phyloP scores from a whole-genome alignment of 2,888 invertebrate species.

The Ochlodes sylvanus region DNA sequence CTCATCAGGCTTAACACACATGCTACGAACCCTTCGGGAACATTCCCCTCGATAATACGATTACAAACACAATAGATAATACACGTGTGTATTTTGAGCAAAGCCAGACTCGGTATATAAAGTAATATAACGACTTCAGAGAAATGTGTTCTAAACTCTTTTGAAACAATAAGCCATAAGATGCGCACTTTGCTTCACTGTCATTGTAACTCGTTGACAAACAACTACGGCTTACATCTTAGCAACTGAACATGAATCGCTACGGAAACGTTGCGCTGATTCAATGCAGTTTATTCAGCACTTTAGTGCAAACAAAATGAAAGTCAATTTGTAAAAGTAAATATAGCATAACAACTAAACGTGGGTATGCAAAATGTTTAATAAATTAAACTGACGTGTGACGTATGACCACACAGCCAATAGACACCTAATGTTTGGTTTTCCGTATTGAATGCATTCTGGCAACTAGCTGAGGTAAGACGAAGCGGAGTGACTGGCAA shows the following conservation, averaged over 20 bases:
- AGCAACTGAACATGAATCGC: neutral
- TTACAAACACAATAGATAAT: neutral
- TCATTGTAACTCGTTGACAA: slow-evolving; percentile 62
- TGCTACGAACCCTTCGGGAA: neutral
- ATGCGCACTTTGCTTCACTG: slow-evolving; percentile 50
- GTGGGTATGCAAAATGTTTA: too few species aligned
- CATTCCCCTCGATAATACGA: neutral
- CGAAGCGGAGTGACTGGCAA: too few species aligned
- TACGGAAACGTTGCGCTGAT: neutral
- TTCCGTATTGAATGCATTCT: too few species aligned
- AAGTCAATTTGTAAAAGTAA: too few species aligned
- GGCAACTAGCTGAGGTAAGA: too few species aligned
- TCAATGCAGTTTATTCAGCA: neutral
- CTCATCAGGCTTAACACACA: slow-evolving; percentile 1
- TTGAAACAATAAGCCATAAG: slow-evolving; percentile 23
- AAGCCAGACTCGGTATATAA: neutral
- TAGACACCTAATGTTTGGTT: too few species aligned
- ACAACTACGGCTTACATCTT: slow-evolving; percentile 56
- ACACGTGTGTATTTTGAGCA: neutral
- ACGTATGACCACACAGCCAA: too few species aligned
- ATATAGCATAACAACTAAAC: too few species aligned
- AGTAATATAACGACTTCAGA: slow-evolving; percentile 1
- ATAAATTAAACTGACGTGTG: too few species aligned
- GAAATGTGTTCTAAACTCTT: neutral
- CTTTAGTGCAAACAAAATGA: too few species aligned